phyloP scores from a whole-genome alignment of 2,113 vertebrate genomes.

The Antechinus flavipes region DNA sequence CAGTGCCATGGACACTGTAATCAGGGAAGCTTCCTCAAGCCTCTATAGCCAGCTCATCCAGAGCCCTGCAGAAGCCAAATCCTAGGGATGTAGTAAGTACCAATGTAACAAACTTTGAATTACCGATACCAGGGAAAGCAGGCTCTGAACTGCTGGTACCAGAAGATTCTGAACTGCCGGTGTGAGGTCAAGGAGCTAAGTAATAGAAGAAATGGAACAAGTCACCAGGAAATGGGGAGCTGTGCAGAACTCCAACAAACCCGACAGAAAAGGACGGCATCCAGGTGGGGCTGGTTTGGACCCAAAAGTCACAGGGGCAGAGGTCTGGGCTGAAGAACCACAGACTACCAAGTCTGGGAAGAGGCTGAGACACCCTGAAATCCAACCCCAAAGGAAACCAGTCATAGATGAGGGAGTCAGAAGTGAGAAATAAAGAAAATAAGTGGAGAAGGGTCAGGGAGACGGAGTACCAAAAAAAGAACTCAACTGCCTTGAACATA shows the following conservation, averaged over 20 bases:
- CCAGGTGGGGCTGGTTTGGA: not conserved
- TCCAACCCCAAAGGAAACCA: not conserved
- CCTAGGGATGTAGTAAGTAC: not conserved
- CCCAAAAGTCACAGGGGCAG: not conserved
- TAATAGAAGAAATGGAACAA: not conserved
- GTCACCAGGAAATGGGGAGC: not conserved
- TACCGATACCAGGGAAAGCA: not conserved
- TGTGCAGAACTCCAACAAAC: not conserved
- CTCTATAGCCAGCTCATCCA: not conserved
- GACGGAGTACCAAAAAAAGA: not conserved
- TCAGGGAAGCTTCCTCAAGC: not conserved
- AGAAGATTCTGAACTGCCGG: not conserved
- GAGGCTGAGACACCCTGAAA: not conserved
- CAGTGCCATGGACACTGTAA: not conserved
- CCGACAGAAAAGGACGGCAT: too few species aligned
- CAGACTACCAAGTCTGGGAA: not conserved
- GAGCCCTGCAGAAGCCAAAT: not conserved
- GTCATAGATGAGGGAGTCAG: not conserved
- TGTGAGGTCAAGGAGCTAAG: not conserved
- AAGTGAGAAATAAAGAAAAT: not conserved
- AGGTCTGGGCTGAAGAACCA: not conserved
- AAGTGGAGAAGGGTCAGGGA: not conserved
- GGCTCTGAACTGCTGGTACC: not conserved
- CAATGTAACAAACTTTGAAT: not conserved
- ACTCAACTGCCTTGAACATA: not conserved